These are phyloP conservation scores for crab-eating macaque (Macaca fascicularis) DNA, from an alignment of 2,113 vertebrate species.

Conservation along the genomic window T2T-MFA8v1.1 NC_088387.1:120501001-120501500, in stretches of 20 bases:
- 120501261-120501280: conserved; percentile 97
- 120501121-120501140: conserved; percentile 99
- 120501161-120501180: conserved; percentile 98
- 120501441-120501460: neutral
- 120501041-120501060: conserved; percentile 98
- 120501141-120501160: conserved; percentile 96
- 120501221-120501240: conserved; percentile 95
- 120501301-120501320: conserved; percentile 98
- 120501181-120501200: conserved; percentile 95
- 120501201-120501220: conserved; percentile 96
- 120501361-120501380: conserved; percentile 93
- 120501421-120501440: conserved; percentile 95
- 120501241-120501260: conserved; percentile 97
- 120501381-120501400: conserved; percentile 95
- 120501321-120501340: conserved; percentile 97
- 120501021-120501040: conserved; percentile 97
- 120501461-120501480: neutral
- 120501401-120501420: conserved; percentile 94
- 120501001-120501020: conserved; percentile 94
- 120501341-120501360: conserved; percentile 97
- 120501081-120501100: conserved; percentile 93
- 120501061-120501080: conserved; percentile 95
- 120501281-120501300: conserved; percentile 97
- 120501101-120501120: conserved; percentile 93
- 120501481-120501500: neutral